phyloP scores from a whole-genome alignment of 2,797 vertebrate genomes.

The Gymnopithys bicolor region DNA sequence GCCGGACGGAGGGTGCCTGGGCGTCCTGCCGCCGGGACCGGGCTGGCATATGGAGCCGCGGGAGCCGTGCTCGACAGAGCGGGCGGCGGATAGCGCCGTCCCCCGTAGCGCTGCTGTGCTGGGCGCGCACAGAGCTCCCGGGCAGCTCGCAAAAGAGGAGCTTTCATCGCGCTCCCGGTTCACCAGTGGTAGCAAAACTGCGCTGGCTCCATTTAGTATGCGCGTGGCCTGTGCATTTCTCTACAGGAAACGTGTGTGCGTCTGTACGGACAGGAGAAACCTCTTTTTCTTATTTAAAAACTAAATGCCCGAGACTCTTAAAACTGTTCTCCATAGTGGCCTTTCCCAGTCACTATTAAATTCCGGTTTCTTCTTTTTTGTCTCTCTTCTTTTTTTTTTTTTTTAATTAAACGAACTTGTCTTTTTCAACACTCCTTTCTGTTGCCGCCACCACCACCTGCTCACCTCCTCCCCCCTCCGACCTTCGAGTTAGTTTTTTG shows the following conservation, averaged over 20 bases:
- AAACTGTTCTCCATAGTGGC: background rate
- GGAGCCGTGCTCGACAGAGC: background rate
- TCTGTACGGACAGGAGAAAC: background rate
- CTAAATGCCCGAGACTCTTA: background rate
- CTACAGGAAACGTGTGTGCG: background rate
- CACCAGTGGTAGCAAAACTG: background rate
- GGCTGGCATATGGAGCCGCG: background rate
- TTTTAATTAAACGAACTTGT: background rate
- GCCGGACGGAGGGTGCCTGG: background rate
- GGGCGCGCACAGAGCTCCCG: background rate
- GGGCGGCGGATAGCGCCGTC: rapidly evolving
- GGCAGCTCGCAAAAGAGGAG: background rate
- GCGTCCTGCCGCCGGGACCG: background rate
- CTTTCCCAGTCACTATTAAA: background rate
- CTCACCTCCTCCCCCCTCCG: background rate
- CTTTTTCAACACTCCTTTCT: background rate
- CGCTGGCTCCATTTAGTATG: background rate
- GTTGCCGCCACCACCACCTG: background rate
- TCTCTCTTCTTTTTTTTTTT: background rate
- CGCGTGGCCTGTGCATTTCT: background rate
- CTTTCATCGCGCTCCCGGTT: background rate
- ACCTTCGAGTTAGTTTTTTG: background rate
- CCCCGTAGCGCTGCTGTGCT: background rate
- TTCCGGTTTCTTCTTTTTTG: background rate
- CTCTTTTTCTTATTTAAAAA: background rate